Percentiles rank a stretch among this genome's conserved stretches.
Evolutionary conservation across 2,888 invertebrate species (phyloP).

Genomic region (Branchipolynoe longqiensis): DNA sequence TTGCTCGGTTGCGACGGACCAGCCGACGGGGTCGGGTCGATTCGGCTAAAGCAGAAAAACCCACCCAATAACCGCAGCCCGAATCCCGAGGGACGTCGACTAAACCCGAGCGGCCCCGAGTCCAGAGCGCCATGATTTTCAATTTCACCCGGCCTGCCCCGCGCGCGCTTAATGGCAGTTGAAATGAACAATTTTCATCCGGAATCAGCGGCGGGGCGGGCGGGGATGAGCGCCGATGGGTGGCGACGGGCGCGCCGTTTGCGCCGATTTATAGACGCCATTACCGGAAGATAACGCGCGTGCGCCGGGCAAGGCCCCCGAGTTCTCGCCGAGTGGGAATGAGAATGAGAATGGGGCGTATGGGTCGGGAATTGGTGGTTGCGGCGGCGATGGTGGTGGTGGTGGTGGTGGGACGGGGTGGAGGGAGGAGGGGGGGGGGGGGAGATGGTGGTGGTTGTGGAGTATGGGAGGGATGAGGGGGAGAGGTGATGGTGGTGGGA

Average conservation of each 20-base stretch:
- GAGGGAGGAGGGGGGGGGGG: too few species aligned
- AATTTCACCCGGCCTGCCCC: constrained; percentile 46
- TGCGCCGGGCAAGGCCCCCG: constrained; percentile 10
- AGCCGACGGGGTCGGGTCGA: background rate
- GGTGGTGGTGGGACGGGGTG: too few species aligned
- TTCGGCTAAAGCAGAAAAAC: background rate
- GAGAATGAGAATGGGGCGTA: too few species aligned
- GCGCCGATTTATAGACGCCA: constrained; percentile 49
- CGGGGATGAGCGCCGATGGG: constrained; percentile 5
- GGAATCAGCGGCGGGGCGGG: constrained; percentile 13
- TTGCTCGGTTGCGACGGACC: background rate
- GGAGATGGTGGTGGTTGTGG: too few species aligned
- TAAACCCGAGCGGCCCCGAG: constrained; percentile 14
- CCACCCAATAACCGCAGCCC: constrained; percentile 11
- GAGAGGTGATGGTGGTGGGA: too few species aligned
- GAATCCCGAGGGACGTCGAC: background rate
- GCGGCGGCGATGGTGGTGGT: too few species aligned
- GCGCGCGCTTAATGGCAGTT: constrained; percentile 26
- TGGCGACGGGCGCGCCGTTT: background rate
- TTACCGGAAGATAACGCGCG: constrained; percentile 48
- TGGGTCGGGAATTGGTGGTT: too few species aligned
- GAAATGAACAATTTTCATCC: constrained; percentile 51
- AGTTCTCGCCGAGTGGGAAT: too few species aligned
- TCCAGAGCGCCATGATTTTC: constrained; percentile 33
- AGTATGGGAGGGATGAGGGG: too few species aligned